phyloP scores from a whole-genome alignment of 2,113 vertebrate genomes.

The Lonchura striata region DNA sequence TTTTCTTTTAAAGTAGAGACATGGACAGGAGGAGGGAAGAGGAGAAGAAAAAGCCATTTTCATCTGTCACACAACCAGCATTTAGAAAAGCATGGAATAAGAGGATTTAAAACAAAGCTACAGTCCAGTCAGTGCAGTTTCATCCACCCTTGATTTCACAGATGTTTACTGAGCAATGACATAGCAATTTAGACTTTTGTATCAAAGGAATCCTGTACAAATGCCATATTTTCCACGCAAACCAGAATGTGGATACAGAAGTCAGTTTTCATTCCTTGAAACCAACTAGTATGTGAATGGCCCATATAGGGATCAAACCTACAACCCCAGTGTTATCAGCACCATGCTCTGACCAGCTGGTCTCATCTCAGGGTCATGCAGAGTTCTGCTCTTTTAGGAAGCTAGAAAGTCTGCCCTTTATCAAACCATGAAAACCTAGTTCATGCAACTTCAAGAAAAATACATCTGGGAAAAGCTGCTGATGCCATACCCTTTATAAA shows the following conservation, averaged over 20 bases:
- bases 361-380: neutral
- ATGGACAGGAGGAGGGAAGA: neutral
- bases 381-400: neutral
- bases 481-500: neutral
- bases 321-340: neutral
- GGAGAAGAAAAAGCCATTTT: neutral
- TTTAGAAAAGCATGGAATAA: neutral
- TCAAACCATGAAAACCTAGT: neutral
- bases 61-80: neutral
- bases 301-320: neutral
- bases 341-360: neutral
- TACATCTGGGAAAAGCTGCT: neutral
- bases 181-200: neutral
- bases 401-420: neutral
- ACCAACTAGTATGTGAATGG: neutral
- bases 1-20: neutral
- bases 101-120: neutral
- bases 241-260: neutral
- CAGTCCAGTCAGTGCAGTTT: neutral
- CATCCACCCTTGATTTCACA: neutral
- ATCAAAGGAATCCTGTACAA: neutral
- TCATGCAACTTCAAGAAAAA: neutral
- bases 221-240: neutral
- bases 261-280: neutral
- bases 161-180: neutral